A percentile compares a stretch with the other conserved stretches of the same genome.
These are phyloP conservation scores for Macaca nemestrina DNA, from an alignment of 2,113 vertebrate genomes.

Conservation along the genomic window DNA sequence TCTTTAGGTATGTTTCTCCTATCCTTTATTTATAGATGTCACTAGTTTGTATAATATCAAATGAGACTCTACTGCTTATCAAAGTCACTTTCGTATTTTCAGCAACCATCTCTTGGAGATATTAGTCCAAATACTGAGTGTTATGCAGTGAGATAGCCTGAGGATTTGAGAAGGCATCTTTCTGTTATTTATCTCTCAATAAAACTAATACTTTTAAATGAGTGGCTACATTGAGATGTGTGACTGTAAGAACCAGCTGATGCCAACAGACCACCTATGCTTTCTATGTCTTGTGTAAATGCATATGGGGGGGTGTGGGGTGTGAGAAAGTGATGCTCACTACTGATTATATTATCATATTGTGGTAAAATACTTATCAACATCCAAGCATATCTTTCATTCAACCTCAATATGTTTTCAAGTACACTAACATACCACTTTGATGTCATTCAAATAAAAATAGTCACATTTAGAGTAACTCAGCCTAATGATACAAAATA, in stretches of 20 bases:
- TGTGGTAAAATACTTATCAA: not conserved
- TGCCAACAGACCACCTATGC: not conserved
- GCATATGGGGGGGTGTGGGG: not conserved
- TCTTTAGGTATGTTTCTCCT: not conserved
- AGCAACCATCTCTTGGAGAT: not conserved
- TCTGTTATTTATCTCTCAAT: not conserved
- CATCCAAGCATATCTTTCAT: not conserved
- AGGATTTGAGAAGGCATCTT: not conserved
- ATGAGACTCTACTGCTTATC: not conserved
- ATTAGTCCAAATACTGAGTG: not conserved
- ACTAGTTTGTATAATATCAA: not conserved
- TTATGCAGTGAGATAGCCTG: not conserved
- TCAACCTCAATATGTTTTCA: constrained; percentile 13
- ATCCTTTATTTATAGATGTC: not conserved
- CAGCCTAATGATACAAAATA: constrained; percentile 1
- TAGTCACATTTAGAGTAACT: not conserved
- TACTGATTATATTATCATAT: not conserved
- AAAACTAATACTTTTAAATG: constrained; percentile 31
- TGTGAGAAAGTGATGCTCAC: not conserved
- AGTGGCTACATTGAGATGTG: not conserved
- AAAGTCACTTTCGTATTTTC: not conserved
- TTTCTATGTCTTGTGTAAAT: not conserved
- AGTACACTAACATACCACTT: not conserved
- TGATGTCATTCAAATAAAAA: constrained; percentile 41
- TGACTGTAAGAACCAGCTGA: not conserved